Evolutionary conservation across 2,113 vertebrate species (phyloP).

Genomic region (Junco hyemalis): DNA sequence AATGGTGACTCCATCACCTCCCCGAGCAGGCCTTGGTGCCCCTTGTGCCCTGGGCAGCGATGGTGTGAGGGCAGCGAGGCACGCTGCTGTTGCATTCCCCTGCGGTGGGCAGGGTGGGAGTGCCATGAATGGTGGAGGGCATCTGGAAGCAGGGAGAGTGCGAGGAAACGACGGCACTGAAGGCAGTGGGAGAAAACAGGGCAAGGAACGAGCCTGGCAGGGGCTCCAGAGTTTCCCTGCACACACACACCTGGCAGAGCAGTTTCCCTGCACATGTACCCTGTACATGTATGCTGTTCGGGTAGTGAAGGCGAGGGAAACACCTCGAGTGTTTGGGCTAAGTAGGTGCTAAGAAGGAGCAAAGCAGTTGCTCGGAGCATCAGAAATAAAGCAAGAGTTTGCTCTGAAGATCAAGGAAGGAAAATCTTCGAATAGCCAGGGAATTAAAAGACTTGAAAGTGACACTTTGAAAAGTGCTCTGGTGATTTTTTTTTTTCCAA

Average conservation of each 20-base stretch:
- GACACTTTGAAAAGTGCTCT: not conserved
- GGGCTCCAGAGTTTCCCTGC: not conserved
- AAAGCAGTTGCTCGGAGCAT: fast-evolving
- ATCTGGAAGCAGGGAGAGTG: not conserved
- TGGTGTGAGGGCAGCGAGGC: not conserved
- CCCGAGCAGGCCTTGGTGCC: not conserved
- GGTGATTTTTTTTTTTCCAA: not conserved
- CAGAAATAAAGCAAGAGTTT: not conserved
- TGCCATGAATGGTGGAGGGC: not conserved
- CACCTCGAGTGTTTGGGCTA: not conserved
- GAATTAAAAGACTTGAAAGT: not conserved
- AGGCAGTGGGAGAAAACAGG: not conserved
- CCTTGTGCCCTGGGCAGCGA: not conserved
- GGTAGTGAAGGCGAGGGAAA: not conserved
- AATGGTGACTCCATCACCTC: not conserved
- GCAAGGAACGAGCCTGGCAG: not conserved
- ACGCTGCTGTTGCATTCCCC: not conserved
- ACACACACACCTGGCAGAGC: not conserved
- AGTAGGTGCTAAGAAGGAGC: not conserved
- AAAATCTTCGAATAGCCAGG: not conserved
- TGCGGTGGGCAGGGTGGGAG: not conserved
- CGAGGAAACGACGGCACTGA: not conserved
- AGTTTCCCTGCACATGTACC: not conserved
- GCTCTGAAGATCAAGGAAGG: not conserved
- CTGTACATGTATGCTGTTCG: fast-evolving